Conservation (phyloP, 2,113 vertebrate genomes). For the Salvelinus fontinalis region DNA sequence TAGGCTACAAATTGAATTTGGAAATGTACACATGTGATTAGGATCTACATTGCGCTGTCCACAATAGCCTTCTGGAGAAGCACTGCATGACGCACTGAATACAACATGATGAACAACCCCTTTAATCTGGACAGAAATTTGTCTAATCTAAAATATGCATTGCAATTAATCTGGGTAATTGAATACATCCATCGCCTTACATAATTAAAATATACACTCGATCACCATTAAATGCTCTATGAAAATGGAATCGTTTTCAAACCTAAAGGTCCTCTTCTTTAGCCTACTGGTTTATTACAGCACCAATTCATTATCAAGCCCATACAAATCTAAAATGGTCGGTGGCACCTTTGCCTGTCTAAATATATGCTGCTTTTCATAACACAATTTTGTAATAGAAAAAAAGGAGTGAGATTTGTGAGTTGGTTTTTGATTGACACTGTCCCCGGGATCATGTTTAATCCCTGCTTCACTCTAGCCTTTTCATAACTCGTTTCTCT, state of each 20-base stretch:
- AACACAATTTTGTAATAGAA: conserved; percentile 77
- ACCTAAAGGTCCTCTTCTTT: conserved; percentile 41
- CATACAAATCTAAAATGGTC: conserved; percentile 44
- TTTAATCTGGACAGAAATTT: neutral
- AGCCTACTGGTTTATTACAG: conserved; percentile 21
- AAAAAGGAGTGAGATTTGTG: conserved; percentile 83
- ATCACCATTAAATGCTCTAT: conserved; percentile 60
- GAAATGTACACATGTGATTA: neutral
- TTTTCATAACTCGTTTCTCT: conserved; percentile 99
- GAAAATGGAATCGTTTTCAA: conserved; percentile 53
- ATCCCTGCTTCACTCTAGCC: conserved; percentile 98
- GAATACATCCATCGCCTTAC: conserved; percentile 71
- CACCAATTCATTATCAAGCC: conserved; percentile 47
- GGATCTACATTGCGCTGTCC: neutral
- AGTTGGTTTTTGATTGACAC: conserved; percentile 92
- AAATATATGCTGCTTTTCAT: conserved; percentile 65
- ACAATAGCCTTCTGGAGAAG: neutral
- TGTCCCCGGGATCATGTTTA: conserved; percentile 99
- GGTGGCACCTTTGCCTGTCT: conserved; percentile 52
- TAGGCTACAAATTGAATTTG: neutral
- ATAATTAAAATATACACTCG: conserved; percentile 53
- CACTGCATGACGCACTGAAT: neutral
- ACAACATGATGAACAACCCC: neutral
- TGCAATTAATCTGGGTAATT: conserved; percentile 75
- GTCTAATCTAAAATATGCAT: conserved; percentile 57